Percentiles rank a stretch among this genome's conserved stretches.
Conservation (phyloP, 2,113 vertebrate genomes). For the Neogale vison region DNA sequence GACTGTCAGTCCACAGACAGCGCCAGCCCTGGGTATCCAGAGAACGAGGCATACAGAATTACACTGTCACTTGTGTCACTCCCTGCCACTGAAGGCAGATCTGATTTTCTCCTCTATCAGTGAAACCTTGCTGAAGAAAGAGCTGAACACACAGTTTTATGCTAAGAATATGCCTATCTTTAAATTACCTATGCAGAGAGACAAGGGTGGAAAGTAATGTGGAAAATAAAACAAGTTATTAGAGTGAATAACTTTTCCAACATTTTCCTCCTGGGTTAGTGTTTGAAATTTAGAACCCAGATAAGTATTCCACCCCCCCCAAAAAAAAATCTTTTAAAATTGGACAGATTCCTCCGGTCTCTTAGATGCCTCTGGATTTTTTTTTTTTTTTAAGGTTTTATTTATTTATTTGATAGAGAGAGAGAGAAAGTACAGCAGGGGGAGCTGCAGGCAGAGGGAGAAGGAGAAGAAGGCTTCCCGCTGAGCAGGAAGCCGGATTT, state of each 20-base stretch:
- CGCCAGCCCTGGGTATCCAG: not conserved
- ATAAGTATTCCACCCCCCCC: not conserved
- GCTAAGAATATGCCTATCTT: not conserved
- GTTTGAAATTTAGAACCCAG: constrained; percentile 44
- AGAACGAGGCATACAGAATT: not conserved
- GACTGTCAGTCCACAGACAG: not conserved
- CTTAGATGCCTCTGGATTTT: not conserved
- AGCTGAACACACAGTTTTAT: not conserved
- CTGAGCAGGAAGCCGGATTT: no score
- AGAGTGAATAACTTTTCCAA: not conserved
- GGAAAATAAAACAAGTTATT: constrained; percentile 3
- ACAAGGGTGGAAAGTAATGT: not conserved
- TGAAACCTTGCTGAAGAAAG: constrained; percentile 8
- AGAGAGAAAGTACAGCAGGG: no score
- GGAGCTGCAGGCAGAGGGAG: no score
- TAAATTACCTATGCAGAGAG: not conserved
- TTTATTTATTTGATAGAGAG: not conserved
- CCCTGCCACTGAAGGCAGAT: not conserved
- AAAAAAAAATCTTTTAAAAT: constrained; percentile 29
- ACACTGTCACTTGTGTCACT: not conserved
- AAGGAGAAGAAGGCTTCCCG: no score
- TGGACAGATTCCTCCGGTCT: not conserved
- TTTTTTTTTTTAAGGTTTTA: not conserved
- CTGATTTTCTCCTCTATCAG: not conserved
- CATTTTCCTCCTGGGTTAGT: not conserved